These are phyloP conservation scores for Aplysia californica DNA, from an alignment of 1,140 invertebrate genomes.

Conservation along the genomic window DNA sequence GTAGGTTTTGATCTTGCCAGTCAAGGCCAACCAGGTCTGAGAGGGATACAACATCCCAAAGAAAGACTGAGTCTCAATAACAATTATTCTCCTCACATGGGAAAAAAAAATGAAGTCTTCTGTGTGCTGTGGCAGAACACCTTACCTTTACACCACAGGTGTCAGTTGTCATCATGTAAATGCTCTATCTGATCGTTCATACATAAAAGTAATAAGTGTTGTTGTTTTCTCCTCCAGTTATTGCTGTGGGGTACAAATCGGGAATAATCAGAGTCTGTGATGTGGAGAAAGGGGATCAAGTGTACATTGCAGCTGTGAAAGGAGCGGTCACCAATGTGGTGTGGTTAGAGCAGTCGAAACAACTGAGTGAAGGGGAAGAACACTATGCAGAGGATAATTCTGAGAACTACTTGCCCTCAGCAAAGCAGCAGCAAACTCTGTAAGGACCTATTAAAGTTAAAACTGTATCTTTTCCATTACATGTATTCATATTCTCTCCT, in stretches of 20 bases:
- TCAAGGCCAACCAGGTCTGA: no score
- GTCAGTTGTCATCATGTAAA: not conserved
- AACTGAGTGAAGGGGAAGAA: constrained; percentile 35
- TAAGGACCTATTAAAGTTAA: no score
- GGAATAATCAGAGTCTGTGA: constrained; percentile 81
- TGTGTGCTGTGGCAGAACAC: no score
- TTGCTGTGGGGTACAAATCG: constrained; percentile 78
- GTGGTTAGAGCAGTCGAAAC: constrained; percentile 67
- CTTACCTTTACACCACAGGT: no score
- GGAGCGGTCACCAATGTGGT: constrained; percentile 71
- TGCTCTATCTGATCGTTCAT: not conserved
- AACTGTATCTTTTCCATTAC: not conserved
- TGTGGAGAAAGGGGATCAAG: constrained; percentile 87
- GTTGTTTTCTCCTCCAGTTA: constrained; percentile 67
- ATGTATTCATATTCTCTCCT: not conserved
- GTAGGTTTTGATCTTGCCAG: no score
- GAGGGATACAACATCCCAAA: no score
- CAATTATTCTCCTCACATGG: no score
- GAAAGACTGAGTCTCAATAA: no score
- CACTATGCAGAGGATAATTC: constrained; percentile 66
- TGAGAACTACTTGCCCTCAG: constrained; percentile 71
- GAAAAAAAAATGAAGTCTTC: no score
- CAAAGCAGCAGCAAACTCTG: constrained; percentile 41
- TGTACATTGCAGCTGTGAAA: constrained; percentile 76
- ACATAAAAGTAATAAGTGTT: not conserved